A percentile compares a stretch with the other conserved stretches of the same genome.
Evolutionary conservation across 2,888 invertebrate species (phyloP).

Genomic region (Coenonympha arcania): DNA sequence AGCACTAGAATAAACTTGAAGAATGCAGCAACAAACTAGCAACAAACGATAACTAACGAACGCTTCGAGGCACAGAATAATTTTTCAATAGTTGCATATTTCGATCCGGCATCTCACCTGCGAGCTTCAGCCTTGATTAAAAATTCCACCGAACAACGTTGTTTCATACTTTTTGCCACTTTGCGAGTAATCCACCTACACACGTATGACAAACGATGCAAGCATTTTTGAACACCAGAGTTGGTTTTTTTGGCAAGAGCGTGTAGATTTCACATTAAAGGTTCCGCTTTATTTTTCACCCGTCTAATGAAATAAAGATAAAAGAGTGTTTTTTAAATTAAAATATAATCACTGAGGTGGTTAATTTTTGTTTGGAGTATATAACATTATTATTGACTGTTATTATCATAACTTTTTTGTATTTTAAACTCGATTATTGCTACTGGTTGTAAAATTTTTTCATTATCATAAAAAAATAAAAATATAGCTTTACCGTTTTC

Average conservation of each 20-base stretch:
- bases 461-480: too few species aligned
- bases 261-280: not conserved
- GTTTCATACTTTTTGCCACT: conserved; percentile 3
- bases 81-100: conserved; percentile 1
- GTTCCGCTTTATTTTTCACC: too few species aligned
- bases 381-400: too few species aligned
- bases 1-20: not conserved
- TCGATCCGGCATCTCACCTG: not conserved
- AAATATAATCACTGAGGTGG: too few species aligned
- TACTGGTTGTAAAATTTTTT: too few species aligned
- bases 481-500: too few species aligned
- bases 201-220: not conserved
- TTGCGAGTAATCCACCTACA: not conserved
- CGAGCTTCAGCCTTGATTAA: conserved; percentile 13
- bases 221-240: not conserved
- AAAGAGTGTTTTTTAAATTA: too few species aligned
- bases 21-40: not conserved
- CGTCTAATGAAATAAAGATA: too few species aligned
- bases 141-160: conserved; percentile 13
- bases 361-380: too few species aligned
- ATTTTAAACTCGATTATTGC: too few species aligned
- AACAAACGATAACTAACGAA: not conserved
- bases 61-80: not conserved
- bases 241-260: too few species aligned
- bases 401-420: too few species aligned